phyloP scores from a whole-genome alignment of 2,797 vertebrate species.

The Pachyuromys duprasi region DNA sequence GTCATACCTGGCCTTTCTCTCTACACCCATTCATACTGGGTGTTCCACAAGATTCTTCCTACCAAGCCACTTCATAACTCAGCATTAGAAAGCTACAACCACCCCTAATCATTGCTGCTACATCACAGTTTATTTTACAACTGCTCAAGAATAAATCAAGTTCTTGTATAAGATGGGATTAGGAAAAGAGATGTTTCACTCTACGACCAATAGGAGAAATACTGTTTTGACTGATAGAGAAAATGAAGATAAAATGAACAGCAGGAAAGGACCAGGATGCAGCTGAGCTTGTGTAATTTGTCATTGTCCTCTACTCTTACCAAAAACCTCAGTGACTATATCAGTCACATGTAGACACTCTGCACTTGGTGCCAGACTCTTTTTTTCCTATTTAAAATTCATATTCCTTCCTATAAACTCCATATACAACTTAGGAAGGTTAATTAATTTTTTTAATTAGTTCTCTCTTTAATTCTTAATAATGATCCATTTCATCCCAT shows the following conservation, averaged over 20 bases:
- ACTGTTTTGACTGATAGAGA: not conserved
- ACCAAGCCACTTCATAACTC: not conserved
- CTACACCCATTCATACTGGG: not conserved
- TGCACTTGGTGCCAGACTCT: not conserved
- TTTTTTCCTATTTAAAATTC: not conserved
- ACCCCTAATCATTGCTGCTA: not conserved
- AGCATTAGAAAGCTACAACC: not conserved
- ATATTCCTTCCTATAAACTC: not conserved
- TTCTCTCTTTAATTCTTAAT: not conserved
- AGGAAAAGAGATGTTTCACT: not conserved
- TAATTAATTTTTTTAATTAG: not conserved
- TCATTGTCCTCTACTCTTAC: constrained; percentile 39
- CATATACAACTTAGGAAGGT: not conserved
- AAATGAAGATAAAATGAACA: constrained; percentile 21
- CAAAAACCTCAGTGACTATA: not conserved
- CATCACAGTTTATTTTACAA: not conserved
- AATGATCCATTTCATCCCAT: not conserved
- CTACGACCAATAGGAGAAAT: not conserved
- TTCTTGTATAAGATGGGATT: not conserved
- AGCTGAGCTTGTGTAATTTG: not conserved
- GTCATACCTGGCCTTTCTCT: not conserved
- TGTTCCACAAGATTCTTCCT: not conserved
- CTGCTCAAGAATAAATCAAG: not conserved
- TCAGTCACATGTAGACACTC: not conserved
- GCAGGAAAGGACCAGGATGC: constrained; percentile 7